Evolutionary conservation across 2,797 vertebrate species (phyloP).

Genomic region (Sebastes itinus): DNA sequence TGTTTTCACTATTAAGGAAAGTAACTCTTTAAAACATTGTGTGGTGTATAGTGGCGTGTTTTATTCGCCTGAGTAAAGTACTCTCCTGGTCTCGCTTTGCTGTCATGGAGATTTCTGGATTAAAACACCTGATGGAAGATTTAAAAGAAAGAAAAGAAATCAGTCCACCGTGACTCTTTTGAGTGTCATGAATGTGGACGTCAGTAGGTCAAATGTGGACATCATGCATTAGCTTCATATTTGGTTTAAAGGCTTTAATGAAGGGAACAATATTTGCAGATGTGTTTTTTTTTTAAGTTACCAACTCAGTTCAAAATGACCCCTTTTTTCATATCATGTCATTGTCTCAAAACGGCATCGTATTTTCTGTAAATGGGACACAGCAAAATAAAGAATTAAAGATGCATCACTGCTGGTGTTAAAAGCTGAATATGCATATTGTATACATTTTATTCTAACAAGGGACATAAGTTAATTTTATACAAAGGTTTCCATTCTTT

Average conservation of each 20-base stretch:
- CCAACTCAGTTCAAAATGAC: slow-evolving; percentile 74
- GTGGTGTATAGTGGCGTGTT: slow-evolving; percentile 79
- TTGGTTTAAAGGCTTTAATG: slow-evolving; percentile 87
- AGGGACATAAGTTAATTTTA: slow-evolving; percentile 76
- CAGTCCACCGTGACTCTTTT: slow-evolving; percentile 36
- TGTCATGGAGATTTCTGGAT: slow-evolving; percentile 69
- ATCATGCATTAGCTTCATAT: slow-evolving; percentile 70
- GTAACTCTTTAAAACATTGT: slow-evolving; percentile 70
- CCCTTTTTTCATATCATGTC: slow-evolving; percentile 64
- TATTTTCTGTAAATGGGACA: slow-evolving; percentile 82
- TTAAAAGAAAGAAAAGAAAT: neutral
- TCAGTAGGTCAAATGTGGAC: slow-evolving; percentile 80
- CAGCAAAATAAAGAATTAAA: slow-evolving; percentile 80
- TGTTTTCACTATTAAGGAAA: slow-evolving; percentile 77
- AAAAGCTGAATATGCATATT: slow-evolving; percentile 75
- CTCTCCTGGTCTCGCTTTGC: slow-evolving; percentile 70
- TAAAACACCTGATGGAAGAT: slow-evolving; percentile 49
- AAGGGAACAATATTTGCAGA: slow-evolving; percentile 88
- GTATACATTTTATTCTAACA: slow-evolving; percentile 63
- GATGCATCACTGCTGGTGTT: slow-evolving; percentile 77
- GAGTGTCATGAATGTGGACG: slow-evolving; percentile 58
- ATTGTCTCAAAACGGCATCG: slow-evolving; percentile 64
- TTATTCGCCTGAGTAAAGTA: slow-evolving; percentile 73
- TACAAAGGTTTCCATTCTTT: slow-evolving; percentile 82
- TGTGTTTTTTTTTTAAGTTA: slow-evolving; percentile 65